Conservation (phyloP, 92 coral and sea anemone genomes). For the Phymanthus crucifer region DNA sequence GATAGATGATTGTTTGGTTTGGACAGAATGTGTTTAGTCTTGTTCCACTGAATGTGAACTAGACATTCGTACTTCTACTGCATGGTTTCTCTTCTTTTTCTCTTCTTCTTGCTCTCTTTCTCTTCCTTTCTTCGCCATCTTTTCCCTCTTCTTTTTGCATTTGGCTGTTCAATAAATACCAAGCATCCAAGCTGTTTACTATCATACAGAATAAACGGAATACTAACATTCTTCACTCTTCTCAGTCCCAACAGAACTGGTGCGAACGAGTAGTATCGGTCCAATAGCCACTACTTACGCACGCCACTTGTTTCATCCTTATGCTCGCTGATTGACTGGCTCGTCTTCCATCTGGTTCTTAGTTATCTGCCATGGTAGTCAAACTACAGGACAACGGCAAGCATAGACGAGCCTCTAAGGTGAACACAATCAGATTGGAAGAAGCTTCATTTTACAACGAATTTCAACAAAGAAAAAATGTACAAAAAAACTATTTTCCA, state of each 20-base stretch:
- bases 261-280: conserved; percentile 64
- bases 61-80: no score
- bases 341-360: not conserved
- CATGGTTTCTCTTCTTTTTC: no score
- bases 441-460: conserved; percentile 1
- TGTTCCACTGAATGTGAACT: no score
- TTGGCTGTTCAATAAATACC: no score
- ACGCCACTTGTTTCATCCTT: conserved; percentile 80
- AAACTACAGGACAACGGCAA: conserved; percentile 14
- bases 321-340: conserved; percentile 67
- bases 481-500: conserved; percentile 37
- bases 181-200: no score
- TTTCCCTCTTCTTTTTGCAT: not conserved
- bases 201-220: no score
- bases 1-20: no score
- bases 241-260: conserved; percentile 55
- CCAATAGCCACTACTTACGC: conserved; percentile 65
- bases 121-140: not conserved
- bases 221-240: conserved; percentile 7
- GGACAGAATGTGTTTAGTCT: no score
- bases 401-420: conserved; percentile 7
- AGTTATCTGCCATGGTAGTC: conserved; percentile 15
- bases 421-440: not conserved
- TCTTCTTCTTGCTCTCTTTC: not conserved
- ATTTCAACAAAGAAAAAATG: conserved; percentile 7